Conservation (phyloP, 2,888 invertebrate genomes). For the Meghimatium bilineatum region DNA sequence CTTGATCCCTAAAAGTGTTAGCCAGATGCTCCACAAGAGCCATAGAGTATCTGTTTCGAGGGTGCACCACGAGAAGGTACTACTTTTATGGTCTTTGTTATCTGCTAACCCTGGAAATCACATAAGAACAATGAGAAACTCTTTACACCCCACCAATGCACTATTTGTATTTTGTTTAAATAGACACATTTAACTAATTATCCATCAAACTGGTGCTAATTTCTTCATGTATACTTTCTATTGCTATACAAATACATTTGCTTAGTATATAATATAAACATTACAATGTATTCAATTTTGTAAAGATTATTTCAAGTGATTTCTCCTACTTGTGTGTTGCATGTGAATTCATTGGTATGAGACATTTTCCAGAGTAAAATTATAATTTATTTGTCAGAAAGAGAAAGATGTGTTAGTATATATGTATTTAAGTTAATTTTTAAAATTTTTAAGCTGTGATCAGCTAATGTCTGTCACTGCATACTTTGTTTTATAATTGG, state of each 20-base stretch:
- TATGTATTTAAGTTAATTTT: neutral
- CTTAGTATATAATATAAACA: neutral
- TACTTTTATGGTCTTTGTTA: too few species aligned
- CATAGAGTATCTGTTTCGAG: too few species aligned
- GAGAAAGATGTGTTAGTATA: neutral
- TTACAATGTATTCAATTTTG: neutral
- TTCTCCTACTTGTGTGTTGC: neutral
- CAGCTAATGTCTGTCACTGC: neutral
- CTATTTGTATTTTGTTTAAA: neutral
- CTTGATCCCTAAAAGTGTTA: too few species aligned
- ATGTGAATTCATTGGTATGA: neutral
- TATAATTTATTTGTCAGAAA: neutral
- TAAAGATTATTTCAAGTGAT: neutral
- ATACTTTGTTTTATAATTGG: too few species aligned
- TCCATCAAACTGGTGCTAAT: constrained; percentile 13
- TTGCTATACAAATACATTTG: neutral
- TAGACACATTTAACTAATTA: neutral
- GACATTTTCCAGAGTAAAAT: neutral
- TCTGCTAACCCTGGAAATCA: too few species aligned
- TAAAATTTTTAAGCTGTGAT: too few species aligned
- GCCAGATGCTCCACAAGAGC: too few species aligned
- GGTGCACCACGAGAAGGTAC: too few species aligned
- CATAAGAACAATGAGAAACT: too few species aligned
- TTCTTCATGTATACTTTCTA: neutral
- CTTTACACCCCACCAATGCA: too few species aligned